These are phyloP conservation scores for Drosophila malerkotliana DNA, from an alignment of 1,140 invertebrate genomes.

Conservation along the genomic window DNA sequence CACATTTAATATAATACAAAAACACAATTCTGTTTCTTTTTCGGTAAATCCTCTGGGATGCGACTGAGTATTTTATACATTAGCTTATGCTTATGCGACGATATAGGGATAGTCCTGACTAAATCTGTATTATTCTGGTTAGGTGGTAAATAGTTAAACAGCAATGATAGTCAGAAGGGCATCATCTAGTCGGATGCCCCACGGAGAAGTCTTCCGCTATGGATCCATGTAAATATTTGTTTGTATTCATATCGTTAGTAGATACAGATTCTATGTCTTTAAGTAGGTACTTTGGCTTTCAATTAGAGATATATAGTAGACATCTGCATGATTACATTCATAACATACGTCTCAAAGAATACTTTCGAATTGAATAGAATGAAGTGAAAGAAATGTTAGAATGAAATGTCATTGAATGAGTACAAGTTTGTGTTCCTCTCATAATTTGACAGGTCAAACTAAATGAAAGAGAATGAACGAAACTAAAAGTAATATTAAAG, in stretches of 20 bases:
- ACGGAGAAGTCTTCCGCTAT: slow-evolving; percentile 44
- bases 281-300: slow-evolving; percentile 79
- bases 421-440: too few species aligned
- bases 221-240: slow-evolving; percentile 50
- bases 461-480: too few species aligned
- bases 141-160: slow-evolving; percentile 63
- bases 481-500: too few species aligned
- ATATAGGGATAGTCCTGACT: slow-evolving; percentile 9
- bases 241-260: slow-evolving; percentile 49
- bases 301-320: slow-evolving; percentile 60
- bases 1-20: slow-evolving; percentile 60
- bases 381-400: too few species aligned
- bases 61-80: slow-evolving; percentile 62
- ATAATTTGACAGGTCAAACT: too few species aligned
- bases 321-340: too few species aligned
- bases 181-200: slow-evolving; percentile 26
- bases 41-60: slow-evolving; percentile 3
- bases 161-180: slow-evolving; percentile 53
- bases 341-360: too few species aligned
- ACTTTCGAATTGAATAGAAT: too few species aligned
- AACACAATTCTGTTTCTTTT: slow-evolving; percentile 30
- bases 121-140: slow-evolving; percentile 37
- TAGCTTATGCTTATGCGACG: slow-evolving; percentile 51
- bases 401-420: too few species aligned
- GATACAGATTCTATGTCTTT: slow-evolving; percentile 70